A percentile compares a stretch with the other conserved stretches of the same genome.
Conservation (phyloP, 2,113 vertebrate genomes). For the Gallinago undulata region DNA sequence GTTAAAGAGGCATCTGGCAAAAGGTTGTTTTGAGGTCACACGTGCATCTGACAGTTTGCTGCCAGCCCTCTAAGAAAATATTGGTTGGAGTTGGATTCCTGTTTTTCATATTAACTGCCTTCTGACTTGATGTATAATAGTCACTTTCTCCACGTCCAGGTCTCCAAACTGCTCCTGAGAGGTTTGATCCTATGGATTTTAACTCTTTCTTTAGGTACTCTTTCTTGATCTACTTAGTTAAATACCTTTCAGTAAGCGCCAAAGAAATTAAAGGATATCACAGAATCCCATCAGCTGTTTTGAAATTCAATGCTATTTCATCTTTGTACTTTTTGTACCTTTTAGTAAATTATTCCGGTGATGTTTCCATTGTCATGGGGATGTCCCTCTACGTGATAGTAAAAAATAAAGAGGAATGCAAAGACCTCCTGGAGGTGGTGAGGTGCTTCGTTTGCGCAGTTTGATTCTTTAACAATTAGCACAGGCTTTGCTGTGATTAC, state of each 20-base stretch:
- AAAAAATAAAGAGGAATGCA: neutral
- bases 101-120: constrained; percentile 62
- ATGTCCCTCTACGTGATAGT: neutral
- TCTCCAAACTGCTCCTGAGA: constrained; percentile 1
- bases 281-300: neutral
- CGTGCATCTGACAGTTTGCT: constrained; percentile 54
- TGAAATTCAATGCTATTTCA: neutral
- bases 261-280: neutral
- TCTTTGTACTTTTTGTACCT: neutral
- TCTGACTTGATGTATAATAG: constrained; percentile 34
- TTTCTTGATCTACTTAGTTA: neutral
- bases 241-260: neutral
- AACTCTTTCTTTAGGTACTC: neutral
- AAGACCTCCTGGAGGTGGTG: neutral
- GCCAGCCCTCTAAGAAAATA: constrained; percentile 53
- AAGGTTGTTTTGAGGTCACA: constrained; percentile 66
- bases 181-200: neutral
- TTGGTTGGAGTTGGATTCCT: constrained; percentile 26
- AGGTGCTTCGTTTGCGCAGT: neutral
- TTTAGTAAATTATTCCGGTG: neutral
- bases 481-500: neutral
- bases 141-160: neutral
- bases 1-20: constrained; percentile 68
- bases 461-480: neutral
- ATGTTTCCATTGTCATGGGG: neutral